phyloP scores from a whole-genome alignment of 2,888 invertebrate species.

The Balanococcus diminutus region DNA sequence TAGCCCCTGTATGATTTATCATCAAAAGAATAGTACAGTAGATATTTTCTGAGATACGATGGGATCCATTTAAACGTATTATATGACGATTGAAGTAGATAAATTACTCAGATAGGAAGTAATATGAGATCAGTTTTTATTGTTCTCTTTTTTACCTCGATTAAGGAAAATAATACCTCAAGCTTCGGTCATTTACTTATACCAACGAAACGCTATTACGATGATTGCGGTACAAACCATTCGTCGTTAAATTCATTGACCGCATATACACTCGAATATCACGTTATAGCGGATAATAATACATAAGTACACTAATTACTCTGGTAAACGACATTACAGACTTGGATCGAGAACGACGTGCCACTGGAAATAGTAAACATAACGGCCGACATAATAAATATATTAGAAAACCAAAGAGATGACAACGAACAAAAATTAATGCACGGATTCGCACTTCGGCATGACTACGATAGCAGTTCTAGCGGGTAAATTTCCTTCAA shows the following conservation, averaged over 20 bases:
- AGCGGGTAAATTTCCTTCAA: constrained; percentile 10
- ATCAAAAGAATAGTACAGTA: neutral
- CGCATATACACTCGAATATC: neutral
- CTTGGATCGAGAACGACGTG: constrained; percentile 46
- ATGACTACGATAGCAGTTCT: constrained; percentile 21
- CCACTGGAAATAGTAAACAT: constrained; percentile 58
- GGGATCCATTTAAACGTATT: neutral
- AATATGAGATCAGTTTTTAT: neutral
- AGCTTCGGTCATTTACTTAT: neutral
- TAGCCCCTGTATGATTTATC: no score
- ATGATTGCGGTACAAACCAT: neutral
- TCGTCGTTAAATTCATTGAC: neutral
- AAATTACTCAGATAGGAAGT: neutral
- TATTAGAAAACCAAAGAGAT: constrained; percentile 66
- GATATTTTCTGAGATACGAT: neutral
- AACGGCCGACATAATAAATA: constrained; percentile 64
- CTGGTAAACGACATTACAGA: constrained; percentile 24
- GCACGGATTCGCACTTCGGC: neutral
- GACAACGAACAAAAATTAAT: constrained; percentile 67
- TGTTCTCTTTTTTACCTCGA: neutral
- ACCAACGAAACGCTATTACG: neutral
- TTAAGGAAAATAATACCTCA: neutral
- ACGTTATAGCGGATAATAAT: neutral
- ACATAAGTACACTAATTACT: neutral
- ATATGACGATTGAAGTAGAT: neutral